Conservation (phyloP, 2,797 vertebrate species). For the Malurus splendens region DNA sequence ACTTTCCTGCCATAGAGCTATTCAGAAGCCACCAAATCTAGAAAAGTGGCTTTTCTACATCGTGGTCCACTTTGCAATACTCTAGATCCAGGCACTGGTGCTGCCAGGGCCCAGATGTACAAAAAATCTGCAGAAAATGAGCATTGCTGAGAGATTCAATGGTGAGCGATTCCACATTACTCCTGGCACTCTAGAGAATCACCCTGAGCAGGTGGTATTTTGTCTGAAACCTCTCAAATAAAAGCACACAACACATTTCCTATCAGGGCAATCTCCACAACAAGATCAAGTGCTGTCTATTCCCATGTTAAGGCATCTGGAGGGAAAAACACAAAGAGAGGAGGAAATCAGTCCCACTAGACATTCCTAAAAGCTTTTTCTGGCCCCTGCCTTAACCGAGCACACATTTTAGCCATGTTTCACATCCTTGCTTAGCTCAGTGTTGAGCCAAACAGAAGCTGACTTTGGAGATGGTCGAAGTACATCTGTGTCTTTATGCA, state of each 20-base stretch:
- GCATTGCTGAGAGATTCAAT: neutral
- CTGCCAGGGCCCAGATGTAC: neutral
- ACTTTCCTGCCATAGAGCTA: neutral
- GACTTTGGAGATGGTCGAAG: constrained; percentile 38
- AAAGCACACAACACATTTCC: neutral
- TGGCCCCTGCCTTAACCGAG: neutral
- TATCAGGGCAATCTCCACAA: neutral
- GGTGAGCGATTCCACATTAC: neutral
- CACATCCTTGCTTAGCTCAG: constrained; percentile 3
- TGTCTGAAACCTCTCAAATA: neutral
- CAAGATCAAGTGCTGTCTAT: neutral
- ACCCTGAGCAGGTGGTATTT: rapidly evolving
- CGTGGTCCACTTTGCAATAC: neutral
- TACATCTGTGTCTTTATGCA: neutral
- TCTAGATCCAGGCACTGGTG: neutral
- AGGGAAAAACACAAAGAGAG: neutral
- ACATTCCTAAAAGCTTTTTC: constrained; percentile 42
- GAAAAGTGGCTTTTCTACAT: neutral
- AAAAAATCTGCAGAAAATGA: neutral
- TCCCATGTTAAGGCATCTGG: neutral
- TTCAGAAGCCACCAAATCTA: neutral
- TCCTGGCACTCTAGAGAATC: neutral
- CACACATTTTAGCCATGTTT: neutral
- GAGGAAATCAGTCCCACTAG: neutral
- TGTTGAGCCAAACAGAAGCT: constrained; percentile 49